Evolutionary conservation across 2,113 vertebrate genomes (phyloP).

Genomic region (Nesospiza acunhae): DNA sequence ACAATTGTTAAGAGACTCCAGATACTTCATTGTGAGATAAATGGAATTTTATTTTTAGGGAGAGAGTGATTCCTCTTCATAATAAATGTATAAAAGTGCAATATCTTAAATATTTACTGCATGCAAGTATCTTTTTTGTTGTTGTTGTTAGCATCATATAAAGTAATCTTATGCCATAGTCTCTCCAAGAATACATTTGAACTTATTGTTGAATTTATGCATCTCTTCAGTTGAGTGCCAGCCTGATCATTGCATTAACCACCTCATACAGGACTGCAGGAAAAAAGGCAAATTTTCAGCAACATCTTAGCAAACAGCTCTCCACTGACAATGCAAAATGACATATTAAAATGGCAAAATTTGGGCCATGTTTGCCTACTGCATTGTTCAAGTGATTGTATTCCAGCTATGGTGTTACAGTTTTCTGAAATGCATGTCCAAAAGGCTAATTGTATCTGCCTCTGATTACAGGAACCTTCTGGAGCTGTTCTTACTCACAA

Average conservation of each 20-base stretch:
- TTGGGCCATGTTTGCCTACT: not conserved
- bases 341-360: not conserved
- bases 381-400: not conserved
- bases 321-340: not conserved
- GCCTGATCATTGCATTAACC: not conserved
- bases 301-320: not conserved
- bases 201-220: not conserved
- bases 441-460: not conserved
- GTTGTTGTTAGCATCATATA: slow-evolving; percentile 11
- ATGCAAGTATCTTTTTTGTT: slow-evolving; percentile 10
- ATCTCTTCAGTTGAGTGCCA: not conserved
- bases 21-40: slow-evolving; percentile 41
- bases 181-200: slow-evolving; percentile 39
- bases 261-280: not conserved
- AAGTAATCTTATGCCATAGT: slow-evolving; percentile 29
- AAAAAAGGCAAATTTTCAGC: not conserved
- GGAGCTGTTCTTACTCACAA: not conserved
- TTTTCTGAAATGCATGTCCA: not conserved
- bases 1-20: slow-evolving; percentile 51
- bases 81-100: slow-evolving; percentile 59
- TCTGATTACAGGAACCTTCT: not conserved
- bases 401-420: not conserved
- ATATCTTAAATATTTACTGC: slow-evolving; percentile 32
- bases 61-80: slow-evolving; percentile 35
- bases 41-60: slow-evolving; percentile 59